Evolutionary conservation across 2,797 vertebrate species (phyloP), one percentile per base, ranked within the genome.

Genomic region (Gephyroberyx darwinii): DNA sequence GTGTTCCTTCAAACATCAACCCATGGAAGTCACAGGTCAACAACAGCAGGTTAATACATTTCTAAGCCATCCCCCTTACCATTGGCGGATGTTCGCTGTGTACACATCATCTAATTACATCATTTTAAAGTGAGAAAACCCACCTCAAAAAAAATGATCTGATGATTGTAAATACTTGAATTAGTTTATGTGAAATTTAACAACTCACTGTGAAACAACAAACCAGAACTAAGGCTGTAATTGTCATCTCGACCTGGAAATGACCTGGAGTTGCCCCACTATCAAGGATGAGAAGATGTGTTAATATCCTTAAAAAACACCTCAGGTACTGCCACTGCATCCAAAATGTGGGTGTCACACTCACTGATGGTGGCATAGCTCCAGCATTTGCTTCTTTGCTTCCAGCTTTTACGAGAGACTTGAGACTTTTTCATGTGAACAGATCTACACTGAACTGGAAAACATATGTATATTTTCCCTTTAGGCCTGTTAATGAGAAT

Each of bases 1-100:
- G 71, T 63, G 57, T 75, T 65, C 54, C 68, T 74, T 75, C 57
- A 86, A 74, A 82, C 67, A 78, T 80, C 67, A 82, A 75, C 69
- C 20, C 39, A 67, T 65, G 55, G 61, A 71, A 69, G 78, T 81
- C 73, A 81, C 35, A 82, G 78, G 74, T 86, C 72, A 84, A 39
- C 69, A 53, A 64, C 75, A 71, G 65, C 31, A 75, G 61, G 60
- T 65, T 76, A 55, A 73, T 61, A 57, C 45, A 45, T 72, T 72
- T 55, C 39, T 52, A 64, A 65, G 19, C 14, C 39, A 45, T 68
- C 75, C 10, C 8, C 59, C 31, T 31, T 65, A 66, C 12, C 69
- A 26, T 17, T 55, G 53, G 10, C 73, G 60, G 55, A 69, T 31
- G 33, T 51, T n/a, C 3, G 22, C 17, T 26, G 4, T 33, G 30